Conservation (phyloP, 2,888 invertebrate genomes). For the Hymenopus coronatus region DNA sequence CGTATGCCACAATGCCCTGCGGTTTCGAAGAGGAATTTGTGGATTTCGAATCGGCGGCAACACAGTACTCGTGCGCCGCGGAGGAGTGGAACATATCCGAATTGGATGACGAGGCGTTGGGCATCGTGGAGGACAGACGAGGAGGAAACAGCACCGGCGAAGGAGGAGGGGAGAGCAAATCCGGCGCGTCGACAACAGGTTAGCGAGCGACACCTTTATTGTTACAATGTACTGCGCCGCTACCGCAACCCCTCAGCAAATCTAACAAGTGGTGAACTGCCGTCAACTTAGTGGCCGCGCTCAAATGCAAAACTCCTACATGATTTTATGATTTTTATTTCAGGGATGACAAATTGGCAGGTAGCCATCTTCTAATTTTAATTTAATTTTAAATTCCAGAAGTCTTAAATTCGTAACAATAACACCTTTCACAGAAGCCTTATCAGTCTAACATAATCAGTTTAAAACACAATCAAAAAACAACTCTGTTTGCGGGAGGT, state of each 20-base stretch:
- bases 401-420: too few species aligned
- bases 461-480: too few species aligned
- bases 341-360: too few species aligned
- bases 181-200: constrained; percentile 6
- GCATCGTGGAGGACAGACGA: background rate
- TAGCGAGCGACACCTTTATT: background rate
- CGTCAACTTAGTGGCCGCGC: too few species aligned
- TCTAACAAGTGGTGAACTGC: background rate
- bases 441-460: too few species aligned
- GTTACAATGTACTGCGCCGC: background rate
- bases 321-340: background rate
- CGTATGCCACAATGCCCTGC: background rate
- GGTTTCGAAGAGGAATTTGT: constrained; percentile 28
- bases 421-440: too few species aligned
- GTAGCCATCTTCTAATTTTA: too few species aligned
- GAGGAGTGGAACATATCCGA: constrained; percentile 30
- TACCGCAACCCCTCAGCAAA: background rate
- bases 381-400: too few species aligned
- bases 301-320: background rate
- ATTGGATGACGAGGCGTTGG: constrained; percentile 28
- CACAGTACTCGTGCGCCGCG: constrained; percentile 19
- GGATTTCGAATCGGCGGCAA: constrained; percentile 31
- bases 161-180: background rate
- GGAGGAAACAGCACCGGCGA: background rate
- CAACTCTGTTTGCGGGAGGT: too few species aligned